A percentile compares a stretch with the other conserved stretches of the same genome.
Conservation (phyloP, 2,888 invertebrate genomes). For the Ornithoptera alexandrae region DNA sequence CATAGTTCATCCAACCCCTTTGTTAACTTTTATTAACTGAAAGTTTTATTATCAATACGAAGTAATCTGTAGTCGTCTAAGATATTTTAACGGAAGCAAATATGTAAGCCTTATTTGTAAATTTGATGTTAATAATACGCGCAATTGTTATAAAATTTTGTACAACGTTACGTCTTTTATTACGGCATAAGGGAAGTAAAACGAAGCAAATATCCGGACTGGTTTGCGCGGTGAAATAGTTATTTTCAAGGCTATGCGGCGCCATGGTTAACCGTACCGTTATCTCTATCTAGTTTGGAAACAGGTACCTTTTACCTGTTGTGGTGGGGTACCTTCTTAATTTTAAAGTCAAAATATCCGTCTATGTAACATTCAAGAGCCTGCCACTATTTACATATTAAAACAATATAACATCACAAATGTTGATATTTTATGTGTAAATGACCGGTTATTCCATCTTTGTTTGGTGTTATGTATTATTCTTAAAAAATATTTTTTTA, state of each 20-base stretch:
- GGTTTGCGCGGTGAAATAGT: not conserved
- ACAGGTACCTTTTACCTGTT: conserved; percentile 7
- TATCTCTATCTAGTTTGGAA: conserved; percentile 22
- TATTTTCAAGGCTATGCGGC: conserved; percentile 3
- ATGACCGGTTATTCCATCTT: not conserved
- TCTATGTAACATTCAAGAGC: not conserved
- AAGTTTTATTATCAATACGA: too few relatives aligned
- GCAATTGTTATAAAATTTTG: not conserved
- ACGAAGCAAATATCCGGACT: not conserved
- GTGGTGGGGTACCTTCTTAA: conserved; percentile 6
- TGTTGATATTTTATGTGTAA: not conserved
- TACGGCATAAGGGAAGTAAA: not conserved
- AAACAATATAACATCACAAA: not conserved
- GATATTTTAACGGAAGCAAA: not conserved
- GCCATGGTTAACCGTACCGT: conserved; percentile 9
- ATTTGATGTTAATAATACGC: too few relatives aligned
- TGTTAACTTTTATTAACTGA: too few relatives aligned
- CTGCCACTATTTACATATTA: not conserved
- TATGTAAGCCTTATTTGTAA: not conserved
- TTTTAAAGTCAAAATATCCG: conserved; percentile 5
- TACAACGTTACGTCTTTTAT: not conserved
- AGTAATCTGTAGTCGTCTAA: too few relatives aligned
- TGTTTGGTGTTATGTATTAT: not conserved
- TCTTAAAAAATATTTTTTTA: too few relatives aligned
- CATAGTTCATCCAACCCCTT: too few relatives aligned